Percentiles rank a stretch among this genome's conserved stretches.
Evolutionary conservation across 2,797 vertebrate species (phyloP).

Genomic region (Enteromius trimaculatus): DNA sequence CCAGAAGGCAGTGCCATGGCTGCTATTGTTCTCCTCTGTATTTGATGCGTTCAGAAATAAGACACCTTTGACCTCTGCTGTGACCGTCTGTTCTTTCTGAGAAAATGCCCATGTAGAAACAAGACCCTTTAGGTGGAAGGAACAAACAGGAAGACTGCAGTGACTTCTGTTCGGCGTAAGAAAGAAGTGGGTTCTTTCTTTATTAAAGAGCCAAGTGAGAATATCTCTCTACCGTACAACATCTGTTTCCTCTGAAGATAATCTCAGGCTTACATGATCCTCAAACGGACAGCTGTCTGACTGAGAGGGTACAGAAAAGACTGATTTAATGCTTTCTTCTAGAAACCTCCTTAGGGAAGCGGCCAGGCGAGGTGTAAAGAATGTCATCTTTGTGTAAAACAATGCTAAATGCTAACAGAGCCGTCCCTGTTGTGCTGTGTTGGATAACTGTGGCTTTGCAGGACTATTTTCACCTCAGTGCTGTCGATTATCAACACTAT

Average conservation of each 20-base stretch:
- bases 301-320: background rate
- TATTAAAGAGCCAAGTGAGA: slow-evolving; percentile 42
- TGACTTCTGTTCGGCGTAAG: background rate
- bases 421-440: background rate
- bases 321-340: slow-evolving; percentile 39
- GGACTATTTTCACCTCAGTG: background rate
- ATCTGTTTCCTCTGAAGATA: slow-evolving; percentile 46
- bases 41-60: slow-evolving; percentile 20
- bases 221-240: slow-evolving; percentile 34
- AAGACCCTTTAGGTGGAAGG: background rate
- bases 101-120: background rate
- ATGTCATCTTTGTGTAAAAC: slow-evolving; percentile 21
- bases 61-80: slow-evolving; percentile 31
- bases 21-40: slow-evolving; percentile 31
- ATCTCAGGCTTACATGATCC: slow-evolving; percentile 42
- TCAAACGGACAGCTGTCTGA: slow-evolving; percentile 34
- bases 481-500: slow-evolving; percentile 4
- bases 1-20: slow-evolving; percentile 17
- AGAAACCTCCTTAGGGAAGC: background rate
- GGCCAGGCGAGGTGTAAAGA: background rate
- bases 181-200: slow-evolving; percentile 18
- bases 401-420: slow-evolving; percentile 11
- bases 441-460: background rate
- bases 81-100: slow-evolving; percentile 17
- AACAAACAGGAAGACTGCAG: slow-evolving; percentile 9